Base-by-base conservation (phyloP, 64 coral and sea anemone species). In the Stichodactyla mertensii region DNA sequence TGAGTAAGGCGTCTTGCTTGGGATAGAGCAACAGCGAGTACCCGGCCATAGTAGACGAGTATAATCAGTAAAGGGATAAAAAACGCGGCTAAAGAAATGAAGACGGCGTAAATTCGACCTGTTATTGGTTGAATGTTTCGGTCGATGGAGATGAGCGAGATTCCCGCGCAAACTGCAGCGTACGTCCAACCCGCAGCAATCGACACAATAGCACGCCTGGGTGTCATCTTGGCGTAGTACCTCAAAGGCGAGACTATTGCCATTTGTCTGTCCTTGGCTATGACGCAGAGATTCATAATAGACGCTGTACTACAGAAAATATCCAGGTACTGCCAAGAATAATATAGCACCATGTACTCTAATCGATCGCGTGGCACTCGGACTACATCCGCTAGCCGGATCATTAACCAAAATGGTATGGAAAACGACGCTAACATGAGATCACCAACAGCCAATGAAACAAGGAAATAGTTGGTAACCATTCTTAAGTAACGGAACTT, bases 391-490 rank as follows among this genome's bases (percentile, higher is more conserved):
- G 77, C 83, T 15, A 96, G 18, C 31, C 85, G 85, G 18, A 93
- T 84, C 15, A 56, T 92, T 61, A 96, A 45, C 94, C 94, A 96
- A 11, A 62, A 87, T 28, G 91, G 94, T 28, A 96, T 96, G 0
- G 91, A 89, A 52, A 96, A 88, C 4, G 86, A 56, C 20, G 91
- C 86, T 10, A 96, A 61, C 16, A 96, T 70, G 24, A 96, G 85
- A 56, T 96, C 91, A 1, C 91, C 94, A 23, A 89, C 91, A 16
- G 94, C 91, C 24, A 96, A 71, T 6, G 94, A 92, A 3, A 93
- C 82, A n/a, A 96, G 52, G 51, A 96, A 96, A 54, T 93, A 96
- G 53, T 96, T 96, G 9, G 94, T 96, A 12, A 96, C 82, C 45
- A 88, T 71, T 24, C 91, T 83, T 16, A 96, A 71, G 16, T 55